Conservation (phyloP, 2,888 invertebrate species). For the Lycia hirtaria region DNA sequence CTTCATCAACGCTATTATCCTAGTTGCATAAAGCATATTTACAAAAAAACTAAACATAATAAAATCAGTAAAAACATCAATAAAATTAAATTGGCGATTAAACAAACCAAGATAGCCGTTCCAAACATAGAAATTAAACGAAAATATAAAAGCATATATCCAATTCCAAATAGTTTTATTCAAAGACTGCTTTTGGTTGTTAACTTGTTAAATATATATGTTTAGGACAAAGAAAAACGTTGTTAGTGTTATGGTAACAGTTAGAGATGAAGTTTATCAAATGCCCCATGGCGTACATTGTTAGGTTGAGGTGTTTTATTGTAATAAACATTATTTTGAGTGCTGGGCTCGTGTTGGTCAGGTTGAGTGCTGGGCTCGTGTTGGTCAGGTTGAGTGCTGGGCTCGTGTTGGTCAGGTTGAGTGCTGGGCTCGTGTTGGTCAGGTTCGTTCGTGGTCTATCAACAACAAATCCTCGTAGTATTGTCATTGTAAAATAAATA, state of each 20-base stretch:
- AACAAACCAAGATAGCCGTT: not conserved
- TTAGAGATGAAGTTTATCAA: conserved; percentile 1
- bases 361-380: not conserved
- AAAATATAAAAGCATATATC: not conserved
- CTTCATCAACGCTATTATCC: conserved; percentile 13
- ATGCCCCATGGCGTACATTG: not conserved
- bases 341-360: not conserved
- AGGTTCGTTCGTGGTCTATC: not conserved
- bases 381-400: too few species aligned
- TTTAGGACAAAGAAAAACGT: conserved; percentile 17
- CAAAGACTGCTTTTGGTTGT: not conserved
- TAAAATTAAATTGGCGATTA: not conserved
- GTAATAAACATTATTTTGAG: not conserved
- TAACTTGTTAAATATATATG: conserved; percentile 10
- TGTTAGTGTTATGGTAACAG: not conserved
- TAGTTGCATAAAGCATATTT: conserved; percentile 14
- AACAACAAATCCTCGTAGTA: not conserved
- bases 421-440: not conserved
- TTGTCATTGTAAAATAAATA: not conserved
- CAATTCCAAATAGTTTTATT: conserved; percentile 10
- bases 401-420: not conserved
- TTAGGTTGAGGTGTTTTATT: not conserved
- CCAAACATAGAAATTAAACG: not conserved
- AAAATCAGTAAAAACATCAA: not conserved
- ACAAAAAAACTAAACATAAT: conserved; percentile 4